These are phyloP conservation scores for Xenopus borealis DNA, from an alignment of 2,113 vertebrate species.

Conservation along the genomic window DNA sequence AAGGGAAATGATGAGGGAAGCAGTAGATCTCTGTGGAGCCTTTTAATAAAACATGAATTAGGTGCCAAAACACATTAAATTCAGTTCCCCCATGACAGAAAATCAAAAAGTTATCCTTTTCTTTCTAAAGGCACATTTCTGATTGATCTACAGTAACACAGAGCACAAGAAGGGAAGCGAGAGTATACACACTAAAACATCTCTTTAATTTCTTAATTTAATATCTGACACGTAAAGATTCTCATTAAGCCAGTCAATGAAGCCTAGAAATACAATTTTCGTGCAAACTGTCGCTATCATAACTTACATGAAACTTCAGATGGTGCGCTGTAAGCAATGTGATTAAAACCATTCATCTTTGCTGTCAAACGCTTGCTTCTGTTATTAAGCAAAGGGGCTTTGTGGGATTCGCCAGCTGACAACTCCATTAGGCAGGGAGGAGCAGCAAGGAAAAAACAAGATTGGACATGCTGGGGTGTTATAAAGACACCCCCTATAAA, in stretches of 20 bases:
- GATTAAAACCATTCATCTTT: constrained; percentile 82
- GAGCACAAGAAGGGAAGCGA: constrained; percentile 51
- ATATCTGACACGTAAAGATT: constrained; percentile 76
- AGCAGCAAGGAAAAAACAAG: neutral
- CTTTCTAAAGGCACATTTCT: constrained; percentile 59
- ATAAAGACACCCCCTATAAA: neutral
- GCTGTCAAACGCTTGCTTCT: constrained; percentile 51
- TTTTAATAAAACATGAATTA: constrained; percentile 69
- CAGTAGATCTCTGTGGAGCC: constrained; percentile 52
- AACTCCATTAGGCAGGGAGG: constrained; percentile 24
- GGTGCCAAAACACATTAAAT: constrained; percentile 60
- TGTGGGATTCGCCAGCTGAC: constrained; percentile 28
- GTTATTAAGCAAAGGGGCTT: constrained; percentile 30
- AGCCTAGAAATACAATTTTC: constrained; percentile 76
- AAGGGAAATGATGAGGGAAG: neutral
- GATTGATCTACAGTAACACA: constrained; percentile 62
- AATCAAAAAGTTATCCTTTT: constrained; percentile 66
- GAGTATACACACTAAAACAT: constrained; percentile 62
- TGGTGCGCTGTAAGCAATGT: constrained; percentile 63
- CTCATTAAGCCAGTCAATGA: constrained; percentile 81
- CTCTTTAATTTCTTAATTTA: constrained; percentile 76
- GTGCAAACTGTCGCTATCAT: constrained; percentile 75
- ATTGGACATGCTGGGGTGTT: neutral
- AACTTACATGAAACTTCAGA: constrained; percentile 71
- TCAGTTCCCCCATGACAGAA: constrained; percentile 60